These are phyloP conservation scores for Takifugu bimaculatus DNA, from an alignment of 2,113 vertebrate genomes.

Conservation along the genomic window DNA sequence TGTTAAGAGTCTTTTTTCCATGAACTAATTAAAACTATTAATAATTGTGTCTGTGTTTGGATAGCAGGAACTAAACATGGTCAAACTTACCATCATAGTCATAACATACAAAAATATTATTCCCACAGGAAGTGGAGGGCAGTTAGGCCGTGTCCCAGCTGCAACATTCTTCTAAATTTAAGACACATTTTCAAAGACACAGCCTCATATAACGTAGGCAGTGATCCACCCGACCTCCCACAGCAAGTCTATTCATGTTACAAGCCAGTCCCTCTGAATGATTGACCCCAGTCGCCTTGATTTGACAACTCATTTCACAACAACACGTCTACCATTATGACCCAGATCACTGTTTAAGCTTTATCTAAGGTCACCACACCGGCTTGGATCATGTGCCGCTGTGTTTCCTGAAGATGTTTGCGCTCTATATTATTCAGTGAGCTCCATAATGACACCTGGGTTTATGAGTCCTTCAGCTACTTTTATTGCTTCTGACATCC, in stretches of 20 bases:
- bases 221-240: background rate
- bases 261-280: too few relatives aligned
- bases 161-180: too few relatives aligned
- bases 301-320: slow-evolving; percentile 8
- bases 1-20: too few relatives aligned
- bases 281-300: background rate
- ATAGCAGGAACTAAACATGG: too few relatives aligned
- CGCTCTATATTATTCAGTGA: background rate
- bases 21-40: too few relatives aligned
- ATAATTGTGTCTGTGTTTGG: too few relatives aligned
- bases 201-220: too few relatives aligned
- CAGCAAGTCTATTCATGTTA: background rate
- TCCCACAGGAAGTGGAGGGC: too few relatives aligned
- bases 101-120: too few relatives aligned
- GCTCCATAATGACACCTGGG: background rate
- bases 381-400: background rate
- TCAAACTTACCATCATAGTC: too few relatives aligned
- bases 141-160: too few relatives aligned
- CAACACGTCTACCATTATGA: background rate
- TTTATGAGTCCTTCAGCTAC: background rate
- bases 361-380: background rate
- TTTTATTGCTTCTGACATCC: background rate
- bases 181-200: too few relatives aligned
- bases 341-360: background rate
- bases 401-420: background rate